Base-by-base conservation (phyloP, 2,888 invertebrate genomes). In the Sussaba pulchella region DNA sequence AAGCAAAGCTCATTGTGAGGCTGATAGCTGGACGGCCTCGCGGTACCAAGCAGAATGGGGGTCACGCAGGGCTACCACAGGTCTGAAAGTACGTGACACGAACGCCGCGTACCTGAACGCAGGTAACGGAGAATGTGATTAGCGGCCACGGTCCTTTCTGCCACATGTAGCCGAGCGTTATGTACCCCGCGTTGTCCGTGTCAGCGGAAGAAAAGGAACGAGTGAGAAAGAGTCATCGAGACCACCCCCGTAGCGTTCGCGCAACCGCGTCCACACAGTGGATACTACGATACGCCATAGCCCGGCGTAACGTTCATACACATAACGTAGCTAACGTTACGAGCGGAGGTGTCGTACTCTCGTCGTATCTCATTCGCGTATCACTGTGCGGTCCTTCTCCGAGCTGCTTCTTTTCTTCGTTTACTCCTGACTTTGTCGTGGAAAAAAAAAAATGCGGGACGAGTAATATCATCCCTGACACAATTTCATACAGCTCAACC, bases 311-410 rank as follows among this genome's bases (percentile, higher is more conserved):
- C 71, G 69, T 36, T 43, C 81, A 82, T n/a, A 87, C 85, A 84
- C 89, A 88, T 89, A 89, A 89, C 79, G 85, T 86, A 83, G 73
- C 78, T 79, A 85, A 88, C 79, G 77, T 89, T 89, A 89, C 83
- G 87, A 83, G 83, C 83, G 78, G n/a, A 78, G 82, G 84, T 84
- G 85, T 84, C 84, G 82, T 80, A 83, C 85, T 81, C 84, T 64
- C 79, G 85, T 87, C 89, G 85, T 88, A 88, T 88, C 86, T 89
- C 88, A 88, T 88, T 75, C 79, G 72, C 61, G 85, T 86, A 85
- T 84, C 86, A 85, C 83, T 81, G 82, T 59, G 45, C 67, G 66
- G 78, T 73, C 81, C 81, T 82, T 78, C 74, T 70, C 72, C 77
- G 63, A 24, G 67, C 41, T 19, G 17, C 64, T 24, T 57, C 19